Evolutionary conservation across 2,113 vertebrate species (phyloP).

Genomic region (Carettochelys insculpta): DNA sequence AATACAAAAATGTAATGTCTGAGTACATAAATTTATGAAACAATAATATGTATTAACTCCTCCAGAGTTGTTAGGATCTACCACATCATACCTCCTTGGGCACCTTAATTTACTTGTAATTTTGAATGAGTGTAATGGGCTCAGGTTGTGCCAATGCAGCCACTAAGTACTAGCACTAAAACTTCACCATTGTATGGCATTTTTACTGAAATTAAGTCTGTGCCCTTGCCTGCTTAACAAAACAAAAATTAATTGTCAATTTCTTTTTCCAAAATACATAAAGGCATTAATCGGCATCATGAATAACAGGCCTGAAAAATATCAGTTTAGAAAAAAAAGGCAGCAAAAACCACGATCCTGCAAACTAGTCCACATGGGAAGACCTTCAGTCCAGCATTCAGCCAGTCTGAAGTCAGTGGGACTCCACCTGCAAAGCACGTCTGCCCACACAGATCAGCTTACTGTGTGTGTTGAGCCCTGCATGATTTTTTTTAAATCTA

Average conservation of each 20-base stretch:
- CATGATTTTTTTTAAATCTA: not conserved
- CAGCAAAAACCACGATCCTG: slow-evolving; percentile 7
- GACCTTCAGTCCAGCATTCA: not conserved
- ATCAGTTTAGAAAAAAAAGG: slow-evolving; percentile 41
- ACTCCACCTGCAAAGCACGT: not conserved
- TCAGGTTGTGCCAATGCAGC: not conserved
- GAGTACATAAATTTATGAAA: slow-evolving; percentile 46
- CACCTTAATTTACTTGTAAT: not conserved
- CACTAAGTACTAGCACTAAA: not conserved
- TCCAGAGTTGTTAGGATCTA: slow-evolving; percentile 13
- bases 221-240: not conserved
- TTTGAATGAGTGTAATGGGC: not conserved
- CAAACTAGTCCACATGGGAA: not conserved
- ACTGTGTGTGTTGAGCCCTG: not conserved
- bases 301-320: slow-evolving; percentile 47
- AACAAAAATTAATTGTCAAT: not conserved
- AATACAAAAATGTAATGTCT: slow-evolving; percentile 29
- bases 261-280: not conserved
- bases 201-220: not conserved
- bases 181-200: not conserved
- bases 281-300: slow-evolving; percentile 31
- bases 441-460: not conserved
- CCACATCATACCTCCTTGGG: slow-evolving; percentile 26
- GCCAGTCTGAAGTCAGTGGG: not conserved
- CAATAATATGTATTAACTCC: slow-evolving; percentile 20